phyloP scores from a whole-genome alignment of 2,797 vertebrate species.

The Onychomys arenicola region DNA sequence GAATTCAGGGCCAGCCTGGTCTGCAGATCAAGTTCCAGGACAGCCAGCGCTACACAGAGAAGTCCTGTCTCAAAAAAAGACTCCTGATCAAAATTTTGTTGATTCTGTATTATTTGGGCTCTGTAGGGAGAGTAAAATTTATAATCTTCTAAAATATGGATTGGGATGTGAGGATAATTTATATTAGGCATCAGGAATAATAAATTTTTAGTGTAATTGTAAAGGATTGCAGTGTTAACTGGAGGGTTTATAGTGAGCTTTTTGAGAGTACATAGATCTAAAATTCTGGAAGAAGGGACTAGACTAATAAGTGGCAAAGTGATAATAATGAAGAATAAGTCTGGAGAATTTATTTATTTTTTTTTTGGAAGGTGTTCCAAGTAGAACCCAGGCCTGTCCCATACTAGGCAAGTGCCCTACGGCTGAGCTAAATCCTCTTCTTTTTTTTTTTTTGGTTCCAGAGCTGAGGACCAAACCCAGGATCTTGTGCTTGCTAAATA shows the following conservation, averaged over 20 bases:
- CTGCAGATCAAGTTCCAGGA: not conserved
- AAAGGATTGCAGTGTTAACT: constrained; percentile 52
- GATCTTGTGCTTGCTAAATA: too few species aligned
- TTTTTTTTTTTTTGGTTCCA: too few species aligned
- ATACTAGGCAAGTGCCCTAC: not conserved
- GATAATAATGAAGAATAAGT: constrained; percentile 1
- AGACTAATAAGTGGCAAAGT: not conserved
- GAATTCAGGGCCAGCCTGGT: not conserved
- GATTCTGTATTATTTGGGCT: constrained; percentile 33
- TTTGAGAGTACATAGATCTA: constrained; percentile 43
- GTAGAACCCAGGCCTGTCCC: not conserved
- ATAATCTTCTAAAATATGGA: constrained; percentile 58
- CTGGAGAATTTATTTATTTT: not conserved
- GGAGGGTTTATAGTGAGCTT: constrained; percentile 7
- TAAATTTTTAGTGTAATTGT: constrained; percentile 36
- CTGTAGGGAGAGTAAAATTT: constrained; percentile 46
- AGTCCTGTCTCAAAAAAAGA: not conserved
- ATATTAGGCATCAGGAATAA: constrained; percentile 47
- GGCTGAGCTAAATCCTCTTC: not conserved
- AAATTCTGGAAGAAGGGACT: not conserved
- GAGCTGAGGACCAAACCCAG: too few species aligned
- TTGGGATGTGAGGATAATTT: constrained; percentile 57
- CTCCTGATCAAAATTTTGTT: constrained; percentile 40
- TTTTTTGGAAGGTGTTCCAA: too few species aligned
- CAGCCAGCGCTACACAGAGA: not conserved